Percentiles rank a stretch among this genome's conserved stretches.
Evolutionary conservation across 2,888 invertebrate species (phyloP).

Genomic region (Agonopterix heracliana): DNA sequence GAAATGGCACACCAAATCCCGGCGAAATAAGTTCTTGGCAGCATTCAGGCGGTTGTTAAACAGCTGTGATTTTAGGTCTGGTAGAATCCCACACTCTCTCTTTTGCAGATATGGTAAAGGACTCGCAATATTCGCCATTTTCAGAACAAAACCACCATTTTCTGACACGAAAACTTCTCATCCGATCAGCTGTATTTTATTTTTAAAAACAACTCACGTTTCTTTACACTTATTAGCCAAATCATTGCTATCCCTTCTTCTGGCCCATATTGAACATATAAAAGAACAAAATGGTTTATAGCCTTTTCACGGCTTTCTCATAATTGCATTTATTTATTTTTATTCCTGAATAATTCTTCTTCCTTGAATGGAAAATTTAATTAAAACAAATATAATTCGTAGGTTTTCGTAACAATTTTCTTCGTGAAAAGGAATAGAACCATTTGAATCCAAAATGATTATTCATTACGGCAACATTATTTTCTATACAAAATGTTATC

Average conservation of each 20-base stretch:
- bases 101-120: conserved; percentile 77
- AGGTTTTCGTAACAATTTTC: too few relatives aligned
- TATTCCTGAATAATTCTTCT: too few relatives aligned
- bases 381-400: too few relatives aligned
- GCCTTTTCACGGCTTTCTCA: too few relatives aligned
- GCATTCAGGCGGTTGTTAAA: conserved; percentile 78
- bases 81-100: conserved; percentile 77
- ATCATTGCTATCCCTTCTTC: not conserved
- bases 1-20: conserved; percentile 92
- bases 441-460: too few relatives aligned
- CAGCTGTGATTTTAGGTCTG: conserved; percentile 76
- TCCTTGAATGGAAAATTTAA: too few relatives aligned
- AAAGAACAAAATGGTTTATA: too few relatives aligned
- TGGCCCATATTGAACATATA: too few relatives aligned
- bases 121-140: conserved; percentile 72
- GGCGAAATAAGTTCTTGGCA: conserved; percentile 86
- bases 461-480: too few relatives aligned
- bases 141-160: conserved; percentile 62
- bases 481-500: too few relatives aligned
- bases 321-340: too few relatives aligned
- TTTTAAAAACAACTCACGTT: conserved; percentile 52
- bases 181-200: conserved; percentile 68
- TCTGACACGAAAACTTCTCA: conserved; percentile 34
- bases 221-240: conserved; percentile 16
- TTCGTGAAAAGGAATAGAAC: too few relatives aligned